phyloP scores from a whole-genome alignment of 2,888 invertebrate species.

The Hydrotaea cyrtoneurina region DNA sequence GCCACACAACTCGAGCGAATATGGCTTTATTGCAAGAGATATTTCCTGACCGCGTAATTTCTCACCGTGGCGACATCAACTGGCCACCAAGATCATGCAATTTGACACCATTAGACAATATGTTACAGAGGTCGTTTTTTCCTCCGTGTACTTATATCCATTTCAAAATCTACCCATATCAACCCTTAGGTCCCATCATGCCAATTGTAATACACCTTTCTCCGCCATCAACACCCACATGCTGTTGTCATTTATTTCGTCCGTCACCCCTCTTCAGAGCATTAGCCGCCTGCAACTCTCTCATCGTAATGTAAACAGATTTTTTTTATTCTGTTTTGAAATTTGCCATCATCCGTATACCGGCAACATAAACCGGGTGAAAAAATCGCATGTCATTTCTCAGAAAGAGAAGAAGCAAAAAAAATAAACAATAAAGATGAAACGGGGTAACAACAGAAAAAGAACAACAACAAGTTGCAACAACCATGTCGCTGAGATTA shows the following conservation, averaged over 20 bases:
- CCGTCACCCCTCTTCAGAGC: no score
- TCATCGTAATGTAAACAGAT: neutral
- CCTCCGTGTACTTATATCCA: no score
- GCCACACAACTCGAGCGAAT: no score
- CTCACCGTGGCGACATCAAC: no score
- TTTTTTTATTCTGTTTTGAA: neutral
- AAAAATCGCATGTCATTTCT: constrained; percentile 33
- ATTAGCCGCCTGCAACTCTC: neutral
- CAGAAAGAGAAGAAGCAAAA: neutral
- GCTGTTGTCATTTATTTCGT: neutral
- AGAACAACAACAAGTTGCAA: constrained; percentile 15
- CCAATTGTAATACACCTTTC: neutral
- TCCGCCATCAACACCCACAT: neutral
- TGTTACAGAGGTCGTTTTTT: no score
- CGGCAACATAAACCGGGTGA: neutral
- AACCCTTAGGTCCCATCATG: neutral
- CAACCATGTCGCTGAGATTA: constrained; percentile 36
- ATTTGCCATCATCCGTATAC: neutral
- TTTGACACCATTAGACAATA: no score
- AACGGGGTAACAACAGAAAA: neutral
- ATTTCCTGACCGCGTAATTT: no score
- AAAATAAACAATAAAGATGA: neutral
- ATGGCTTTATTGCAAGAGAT: no score
- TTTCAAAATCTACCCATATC: no score
- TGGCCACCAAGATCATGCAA: no score